These are phyloP conservation scores for Oryzaephilus surinamensis DNA, from an alignment of 1,140 invertebrate species.

Conservation along the genomic window DNA sequence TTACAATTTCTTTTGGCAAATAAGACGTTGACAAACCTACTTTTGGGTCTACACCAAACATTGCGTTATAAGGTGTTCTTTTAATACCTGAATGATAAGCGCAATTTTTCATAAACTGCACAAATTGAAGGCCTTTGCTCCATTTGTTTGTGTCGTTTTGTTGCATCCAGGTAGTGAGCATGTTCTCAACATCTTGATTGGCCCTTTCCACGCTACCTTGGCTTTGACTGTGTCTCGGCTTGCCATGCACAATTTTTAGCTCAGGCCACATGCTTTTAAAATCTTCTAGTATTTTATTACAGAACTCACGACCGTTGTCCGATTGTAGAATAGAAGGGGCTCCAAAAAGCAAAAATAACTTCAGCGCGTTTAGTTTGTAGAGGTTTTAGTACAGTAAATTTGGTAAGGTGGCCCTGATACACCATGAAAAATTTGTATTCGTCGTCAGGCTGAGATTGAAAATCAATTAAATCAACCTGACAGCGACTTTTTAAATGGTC, in stretches of 20 bases:
- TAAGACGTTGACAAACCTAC: slow-evolving; percentile 1
- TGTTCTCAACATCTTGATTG: slow-evolving; percentile 33
- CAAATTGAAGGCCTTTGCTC: slow-evolving; percentile 22
- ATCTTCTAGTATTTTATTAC: slow-evolving; percentile 8
- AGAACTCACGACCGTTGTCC: slow-evolving; percentile 22
- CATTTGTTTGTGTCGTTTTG: slow-evolving; percentile 26
- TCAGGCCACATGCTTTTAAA: slow-evolving; percentile 7
- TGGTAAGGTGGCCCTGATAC: slow-evolving; percentile 39
- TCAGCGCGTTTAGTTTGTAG: slow-evolving; percentile 27
- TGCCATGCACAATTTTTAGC: slow-evolving; percentile 12
- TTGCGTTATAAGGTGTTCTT: slow-evolving; percentile 23
- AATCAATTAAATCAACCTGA: slow-evolving; percentile 38
- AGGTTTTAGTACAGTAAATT: slow-evolving; percentile 30
- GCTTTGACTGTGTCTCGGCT: slow-evolving; percentile 18
- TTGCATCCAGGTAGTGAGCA: slow-evolving; percentile 29
- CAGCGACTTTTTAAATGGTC: slow-evolving; percentile 32
- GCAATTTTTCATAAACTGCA: slow-evolving; percentile 32
- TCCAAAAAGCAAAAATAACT: slow-evolving; percentile 31
- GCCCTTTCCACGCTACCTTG: slow-evolving; percentile 24
- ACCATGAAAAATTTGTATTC: slow-evolving; percentile 35
- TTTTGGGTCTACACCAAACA: slow-evolving; percentile 17
- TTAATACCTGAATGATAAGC: slow-evolving; percentile 24
- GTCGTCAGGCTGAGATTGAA: slow-evolving; percentile 33
- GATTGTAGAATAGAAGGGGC: slow-evolving; percentile 26
- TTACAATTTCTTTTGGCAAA: neutral